A percentile compares a stretch with the other conserved stretches of the same genome.
Evolutionary conservation across 1,140 invertebrate species (phyloP).

Genomic region (Tetragonula clypearis): DNA sequence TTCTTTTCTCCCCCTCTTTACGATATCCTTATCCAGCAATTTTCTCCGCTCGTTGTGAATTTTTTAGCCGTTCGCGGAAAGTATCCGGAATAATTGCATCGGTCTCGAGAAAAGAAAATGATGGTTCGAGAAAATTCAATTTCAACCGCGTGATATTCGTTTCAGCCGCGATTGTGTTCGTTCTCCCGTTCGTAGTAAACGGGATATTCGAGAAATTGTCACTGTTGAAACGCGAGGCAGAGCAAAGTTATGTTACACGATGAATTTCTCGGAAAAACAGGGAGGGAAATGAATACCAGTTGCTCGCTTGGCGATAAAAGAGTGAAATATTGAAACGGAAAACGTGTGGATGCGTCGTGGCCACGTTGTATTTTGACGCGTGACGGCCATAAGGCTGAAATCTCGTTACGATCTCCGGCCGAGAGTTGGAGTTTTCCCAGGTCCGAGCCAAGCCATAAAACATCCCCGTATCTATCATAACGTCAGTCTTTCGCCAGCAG

Average conservation of each 20-base stretch:
- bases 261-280: neutral
- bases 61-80: slow-evolving; percentile 10
- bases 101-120: slow-evolving; percentile 17
- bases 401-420: neutral
- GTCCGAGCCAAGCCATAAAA: neutral
- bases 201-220: too few species aligned
- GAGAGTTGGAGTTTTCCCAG: neutral
- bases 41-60: slow-evolving; percentile 3
- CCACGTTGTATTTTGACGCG: neutral
- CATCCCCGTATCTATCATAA: neutral
- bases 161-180: too few species aligned
- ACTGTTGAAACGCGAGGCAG: neutral
- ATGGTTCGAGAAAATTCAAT: slow-evolving; percentile 3
- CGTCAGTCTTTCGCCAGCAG: neutral
- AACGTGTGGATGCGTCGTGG: neutral
- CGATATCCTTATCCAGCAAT: slow-evolving; percentile 3
- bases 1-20: neutral
- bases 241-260: neutral
- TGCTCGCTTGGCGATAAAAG: neutral
- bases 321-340: neutral
- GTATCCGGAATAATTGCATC: slow-evolving; percentile 26
- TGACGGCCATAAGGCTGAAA: neutral
- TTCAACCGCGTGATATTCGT: neutral
- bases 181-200: too few species aligned
- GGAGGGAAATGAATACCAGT: neutral